Base-by-base conservation (phyloP, 1,140 invertebrate genomes). In the Octopus sinensis region DNA sequence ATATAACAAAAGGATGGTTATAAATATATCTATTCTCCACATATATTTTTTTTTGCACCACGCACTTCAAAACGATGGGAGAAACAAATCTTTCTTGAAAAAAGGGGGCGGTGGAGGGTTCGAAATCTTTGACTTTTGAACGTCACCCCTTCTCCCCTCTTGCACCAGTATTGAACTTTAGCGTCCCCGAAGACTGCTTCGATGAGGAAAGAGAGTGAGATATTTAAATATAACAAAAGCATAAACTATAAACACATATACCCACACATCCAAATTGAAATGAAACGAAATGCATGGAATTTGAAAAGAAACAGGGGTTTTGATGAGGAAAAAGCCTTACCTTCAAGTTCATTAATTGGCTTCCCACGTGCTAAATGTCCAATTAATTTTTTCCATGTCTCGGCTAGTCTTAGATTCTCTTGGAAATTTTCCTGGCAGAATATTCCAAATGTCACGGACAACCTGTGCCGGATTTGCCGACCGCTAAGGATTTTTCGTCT, bases 341-440 rank as follows among this genome's bases (percentile, higher is more conserved):
- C 75, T 78, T 62, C 79, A 9, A 51, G 68, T 43, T 81, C 81
- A 54, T 80, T 85, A 71, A 88, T 75, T 43, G 78, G 76, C 9
- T 85, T 76, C 13, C 82, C 85, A 79, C 84, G 82, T 54, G 83
- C 78, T 76, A 88, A 84, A 80, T 83, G 83, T 53, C 83, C 82
- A 82, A 96, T 94, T 12, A 94, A 93, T 53, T 93, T 93, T 85
- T 94, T 92, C 96, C 96, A 97, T 86, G 94, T 93, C 84, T 95
- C 94, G 0, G 95, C 95, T 87, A 96, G 94, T 73, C 93, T 92
- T 83, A 95, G 92, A 90, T 97, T 97, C 86, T 96, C 95, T 84
- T 96, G 95, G 86, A 95, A 96, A 85, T 93, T 94, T 87, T 95
- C 94, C 87, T 93, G 95, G 52, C 94, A 95, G 54, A 95, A 92